These are phyloP conservation scores for Automeris io DNA, from an alignment of 2,888 invertebrate species.

Conservation along the genomic window DNA sequence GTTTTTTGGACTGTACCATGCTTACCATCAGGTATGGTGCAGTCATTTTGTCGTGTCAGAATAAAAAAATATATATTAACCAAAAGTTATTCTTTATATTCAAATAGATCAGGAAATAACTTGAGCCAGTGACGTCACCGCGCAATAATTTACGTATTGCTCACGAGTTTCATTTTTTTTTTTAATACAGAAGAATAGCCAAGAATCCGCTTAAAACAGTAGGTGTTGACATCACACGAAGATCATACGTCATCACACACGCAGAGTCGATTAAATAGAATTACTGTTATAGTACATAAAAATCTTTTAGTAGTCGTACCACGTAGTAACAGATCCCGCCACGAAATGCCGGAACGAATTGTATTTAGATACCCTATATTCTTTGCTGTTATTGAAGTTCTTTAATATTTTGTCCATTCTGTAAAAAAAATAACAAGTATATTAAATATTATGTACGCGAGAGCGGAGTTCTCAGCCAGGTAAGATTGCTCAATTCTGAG, in stretches of 20 bases:
- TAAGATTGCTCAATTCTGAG: too few relatives aligned
- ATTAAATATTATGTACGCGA: not conserved
- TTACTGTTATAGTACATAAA: not conserved
- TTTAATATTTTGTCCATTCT: constrained; percentile 55
- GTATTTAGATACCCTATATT: constrained; percentile 50
- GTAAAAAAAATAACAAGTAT: constrained; percentile 20
- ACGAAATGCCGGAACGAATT: constrained; percentile 40
- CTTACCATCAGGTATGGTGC: too few relatives aligned
- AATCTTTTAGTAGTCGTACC: constrained; percentile 31
- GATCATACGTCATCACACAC: constrained; percentile 5
- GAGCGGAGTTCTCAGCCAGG: too few relatives aligned
- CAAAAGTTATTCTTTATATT: not conserved
- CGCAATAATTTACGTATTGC: constrained; percentile 1
- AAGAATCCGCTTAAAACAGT: constrained; percentile 5
- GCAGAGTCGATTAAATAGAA: constrained; percentile 2
- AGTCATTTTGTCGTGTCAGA: too few relatives aligned
- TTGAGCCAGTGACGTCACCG: not conserved
- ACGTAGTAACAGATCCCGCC: constrained; percentile 39
- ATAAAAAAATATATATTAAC: too few relatives aligned
- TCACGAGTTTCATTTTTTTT: constrained; percentile 2
- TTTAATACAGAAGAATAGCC: constrained; percentile 6
- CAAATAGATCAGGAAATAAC: not conserved
- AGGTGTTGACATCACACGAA: constrained; percentile 8
- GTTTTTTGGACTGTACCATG: too few relatives aligned
- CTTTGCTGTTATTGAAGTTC: constrained; percentile 39